Conservation (phyloP, 2,797 vertebrate genomes). For the Microtus obscurus region DNA sequence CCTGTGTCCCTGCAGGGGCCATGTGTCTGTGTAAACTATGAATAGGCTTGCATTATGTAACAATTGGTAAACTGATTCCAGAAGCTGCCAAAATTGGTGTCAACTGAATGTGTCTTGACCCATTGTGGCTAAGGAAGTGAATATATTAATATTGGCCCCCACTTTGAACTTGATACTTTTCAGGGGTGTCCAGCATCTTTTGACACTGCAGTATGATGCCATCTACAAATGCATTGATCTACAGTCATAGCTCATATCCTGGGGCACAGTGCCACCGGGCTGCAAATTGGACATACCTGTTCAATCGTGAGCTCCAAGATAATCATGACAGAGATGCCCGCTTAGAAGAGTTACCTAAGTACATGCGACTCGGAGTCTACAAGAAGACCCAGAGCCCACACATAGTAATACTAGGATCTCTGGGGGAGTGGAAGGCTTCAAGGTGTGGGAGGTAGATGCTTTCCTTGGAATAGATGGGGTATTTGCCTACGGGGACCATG, state of each 20-base stretch:
- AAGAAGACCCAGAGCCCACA: background rate
- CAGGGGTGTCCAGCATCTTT: background rate
- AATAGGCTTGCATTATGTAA: background rate
- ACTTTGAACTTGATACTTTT: constrained; percentile 31
- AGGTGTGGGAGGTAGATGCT: background rate
- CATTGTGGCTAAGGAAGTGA: background rate
- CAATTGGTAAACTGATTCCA: constrained; percentile 57
- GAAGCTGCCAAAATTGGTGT: constrained; percentile 32
- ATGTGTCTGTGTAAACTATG: background rate
- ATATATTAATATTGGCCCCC: background rate
- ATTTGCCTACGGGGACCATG: background rate
- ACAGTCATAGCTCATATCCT: background rate
- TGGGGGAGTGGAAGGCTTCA: background rate
- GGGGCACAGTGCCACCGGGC: background rate
- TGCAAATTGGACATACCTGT: background rate
- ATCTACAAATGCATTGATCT: background rate
- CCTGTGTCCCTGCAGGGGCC: background rate
- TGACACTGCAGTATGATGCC: background rate
- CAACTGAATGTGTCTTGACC: background rate
- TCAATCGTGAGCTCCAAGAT: background rate
- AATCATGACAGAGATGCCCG: background rate
- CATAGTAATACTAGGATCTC: background rate
- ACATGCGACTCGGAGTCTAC: background rate
- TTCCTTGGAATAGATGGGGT: background rate
- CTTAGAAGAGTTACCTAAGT: constrained; percentile 10